Evolutionary conservation across 2,888 invertebrate genomes (phyloP).

Genomic region (Trissonchulus sp.): DNA sequence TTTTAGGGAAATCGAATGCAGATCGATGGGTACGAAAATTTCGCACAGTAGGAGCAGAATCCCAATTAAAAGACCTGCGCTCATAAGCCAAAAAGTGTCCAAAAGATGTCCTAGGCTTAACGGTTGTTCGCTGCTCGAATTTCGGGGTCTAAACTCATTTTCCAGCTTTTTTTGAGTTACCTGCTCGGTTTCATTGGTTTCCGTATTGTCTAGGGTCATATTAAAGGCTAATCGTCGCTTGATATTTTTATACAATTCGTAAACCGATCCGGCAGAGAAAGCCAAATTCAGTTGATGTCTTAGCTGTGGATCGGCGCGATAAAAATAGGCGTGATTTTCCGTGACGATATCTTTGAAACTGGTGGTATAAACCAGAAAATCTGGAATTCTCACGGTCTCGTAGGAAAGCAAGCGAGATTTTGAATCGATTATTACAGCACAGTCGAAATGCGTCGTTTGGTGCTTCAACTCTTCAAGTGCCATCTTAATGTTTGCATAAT

Average conservation of each 20-base stretch:
- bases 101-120: neutral
- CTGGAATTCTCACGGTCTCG: neutral
- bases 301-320: neutral
- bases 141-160: neutral
- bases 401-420: neutral
- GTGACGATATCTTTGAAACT: neutral
- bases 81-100: neutral
- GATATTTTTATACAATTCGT: neutral
- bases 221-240: neutral
- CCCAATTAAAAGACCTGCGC: neutral
- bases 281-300: neutral
- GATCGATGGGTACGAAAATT: neutral
- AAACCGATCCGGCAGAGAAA: neutral
- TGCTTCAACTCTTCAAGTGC: neutral
- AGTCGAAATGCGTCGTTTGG: neutral
- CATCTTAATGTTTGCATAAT: neutral
- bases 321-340: neutral
- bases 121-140: neutral
- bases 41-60: neutral
- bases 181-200: neutral
- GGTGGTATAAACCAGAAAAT: neutral
- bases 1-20: too few relatives aligned
- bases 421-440: neutral
- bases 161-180: neutral
- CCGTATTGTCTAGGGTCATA: neutral